These are phyloP conservation scores for Drosophila helvetica DNA, from an alignment of 2,888 invertebrate species.

Conservation along the genomic window DNA sequence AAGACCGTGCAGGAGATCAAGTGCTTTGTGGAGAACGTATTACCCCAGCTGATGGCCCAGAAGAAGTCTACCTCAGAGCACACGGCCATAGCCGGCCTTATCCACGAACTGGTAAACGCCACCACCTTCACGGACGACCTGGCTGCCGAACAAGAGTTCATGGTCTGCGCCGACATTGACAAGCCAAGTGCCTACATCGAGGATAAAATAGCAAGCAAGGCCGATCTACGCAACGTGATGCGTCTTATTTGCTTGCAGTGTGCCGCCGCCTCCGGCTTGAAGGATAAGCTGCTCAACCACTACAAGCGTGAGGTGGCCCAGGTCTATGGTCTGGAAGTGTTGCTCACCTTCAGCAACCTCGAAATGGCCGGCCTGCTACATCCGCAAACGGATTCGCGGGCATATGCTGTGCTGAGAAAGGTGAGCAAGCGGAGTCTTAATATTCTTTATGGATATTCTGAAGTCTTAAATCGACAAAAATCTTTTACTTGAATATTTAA, in stretches of 20 bases:
- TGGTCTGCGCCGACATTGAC: slow-evolving; percentile 96
- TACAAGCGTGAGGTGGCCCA: slow-evolving; percentile 90
- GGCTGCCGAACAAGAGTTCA: slow-evolving; percentile 95
- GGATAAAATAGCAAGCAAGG: slow-evolving; percentile 94
- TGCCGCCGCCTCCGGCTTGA: slow-evolving; percentile 95
- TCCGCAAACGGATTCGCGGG: slow-evolving; percentile 89
- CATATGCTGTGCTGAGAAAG: slow-evolving; percentile 91
- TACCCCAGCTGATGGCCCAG: slow-evolving; percentile 93
- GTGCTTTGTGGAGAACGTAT: slow-evolving; percentile 91
- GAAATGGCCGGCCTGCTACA: slow-evolving; percentile 94
- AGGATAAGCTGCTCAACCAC: slow-evolving; percentile 91
- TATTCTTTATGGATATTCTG: background rate
- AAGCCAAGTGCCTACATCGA: slow-evolving; percentile 95
- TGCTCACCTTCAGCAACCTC: slow-evolving; percentile 92
- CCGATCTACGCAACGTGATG: slow-evolving; percentile 92
- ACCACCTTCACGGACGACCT: slow-evolving; percentile 91
- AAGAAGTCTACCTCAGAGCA: slow-evolving; percentile 94
- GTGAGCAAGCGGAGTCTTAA: slow-evolving; percentile 74
- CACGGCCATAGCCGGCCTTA: slow-evolving; percentile 96
- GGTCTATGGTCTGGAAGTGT: slow-evolving; percentile 94
- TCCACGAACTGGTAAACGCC: slow-evolving; percentile 92
- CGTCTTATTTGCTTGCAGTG: slow-evolving; percentile 97
- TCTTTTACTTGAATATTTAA: no score
- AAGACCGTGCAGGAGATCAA: slow-evolving; percentile 98
- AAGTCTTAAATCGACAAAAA: no score